Evolutionary conservation across 2,113 vertebrate species (phyloP).

Genomic region (Dasyprocta punctata): DNA sequence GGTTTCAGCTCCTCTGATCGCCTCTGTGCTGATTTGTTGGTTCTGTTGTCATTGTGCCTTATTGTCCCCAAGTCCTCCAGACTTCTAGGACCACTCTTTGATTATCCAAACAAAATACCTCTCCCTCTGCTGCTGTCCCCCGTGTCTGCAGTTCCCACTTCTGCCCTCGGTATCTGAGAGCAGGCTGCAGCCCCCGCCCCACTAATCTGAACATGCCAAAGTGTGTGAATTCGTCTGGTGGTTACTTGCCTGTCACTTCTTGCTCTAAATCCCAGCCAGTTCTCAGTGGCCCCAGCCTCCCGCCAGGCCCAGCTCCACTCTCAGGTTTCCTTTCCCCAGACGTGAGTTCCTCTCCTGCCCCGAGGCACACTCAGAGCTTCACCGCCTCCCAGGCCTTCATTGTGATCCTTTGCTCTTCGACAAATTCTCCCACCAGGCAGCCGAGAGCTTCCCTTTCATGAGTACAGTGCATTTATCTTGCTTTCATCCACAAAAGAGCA

Average conservation of each 20-base stretch:
- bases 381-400: neutral
- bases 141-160: neutral
- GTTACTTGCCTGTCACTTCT: neutral
- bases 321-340: neutral
- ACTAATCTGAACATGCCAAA: neutral
- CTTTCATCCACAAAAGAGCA: slow-evolving; percentile 24
- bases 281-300: neutral
- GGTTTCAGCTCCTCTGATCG: neutral
- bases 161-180: neutral
- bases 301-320: neutral
- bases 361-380: rapidly evolving
- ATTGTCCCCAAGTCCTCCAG: neutral
- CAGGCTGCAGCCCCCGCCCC: neutral
- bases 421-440: neutral
- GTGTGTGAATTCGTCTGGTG: neutral
- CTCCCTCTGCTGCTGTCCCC: neutral
- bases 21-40: neutral
- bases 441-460: neutral
- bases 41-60: neutral
- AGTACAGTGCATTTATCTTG: neutral
- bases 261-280: neutral
- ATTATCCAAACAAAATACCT: neutral
- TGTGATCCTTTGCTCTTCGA: neutral
- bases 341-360: neutral
- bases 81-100: neutral